A percentile compares a stretch with the other conserved stretches of the same genome.
These are phyloP conservation scores for Ryuthela nishihirai DNA, from an alignment of 2,888 invertebrate genomes.

Conservation along the genomic window DNA sequence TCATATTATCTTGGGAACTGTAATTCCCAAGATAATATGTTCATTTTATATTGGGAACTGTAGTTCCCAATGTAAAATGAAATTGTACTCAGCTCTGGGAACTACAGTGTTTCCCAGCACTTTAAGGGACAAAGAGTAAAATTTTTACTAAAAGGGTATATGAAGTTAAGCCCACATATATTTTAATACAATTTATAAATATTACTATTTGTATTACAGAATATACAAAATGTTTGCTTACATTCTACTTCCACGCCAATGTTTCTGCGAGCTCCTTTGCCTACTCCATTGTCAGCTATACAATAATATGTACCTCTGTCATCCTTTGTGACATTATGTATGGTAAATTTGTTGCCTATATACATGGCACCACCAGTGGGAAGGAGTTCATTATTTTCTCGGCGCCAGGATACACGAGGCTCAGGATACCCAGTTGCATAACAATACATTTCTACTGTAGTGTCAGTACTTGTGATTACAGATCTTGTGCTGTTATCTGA, in stretches of 20 bases:
- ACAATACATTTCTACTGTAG: slow-evolving; percentile 62
- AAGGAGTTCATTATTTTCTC: slow-evolving; percentile 87
- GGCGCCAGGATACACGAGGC: slow-evolving; percentile 80
- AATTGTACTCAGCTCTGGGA: no score
- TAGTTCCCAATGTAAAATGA: no score
- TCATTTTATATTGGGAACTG: no score
- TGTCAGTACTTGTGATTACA: slow-evolving; percentile 55
- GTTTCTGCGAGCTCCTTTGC: slow-evolving; percentile 59
- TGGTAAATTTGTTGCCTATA: slow-evolving; percentile 64
- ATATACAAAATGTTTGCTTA: slow-evolving; percentile 4
- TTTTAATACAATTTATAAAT: neutral
- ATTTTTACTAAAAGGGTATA: neutral
- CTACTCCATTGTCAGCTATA: slow-evolving; percentile 58
- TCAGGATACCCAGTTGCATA: slow-evolving; percentile 81
- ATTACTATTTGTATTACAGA: neutral
- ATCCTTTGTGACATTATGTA: slow-evolving; percentile 73
- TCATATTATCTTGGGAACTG: no score
- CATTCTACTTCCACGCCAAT: slow-evolving; percentile 74
- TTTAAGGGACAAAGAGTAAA: no score
- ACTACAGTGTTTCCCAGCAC: no score
- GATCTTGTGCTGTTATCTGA: slow-evolving; percentile 89
- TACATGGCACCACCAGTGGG: slow-evolving; percentile 60
- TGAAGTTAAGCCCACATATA: neutral
- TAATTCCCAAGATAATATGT: no score
- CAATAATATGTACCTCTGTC: slow-evolving; percentile 92